Conservation (phyloP, 2,113 vertebrate genomes). For the Alligator mississippiensis region DNA sequence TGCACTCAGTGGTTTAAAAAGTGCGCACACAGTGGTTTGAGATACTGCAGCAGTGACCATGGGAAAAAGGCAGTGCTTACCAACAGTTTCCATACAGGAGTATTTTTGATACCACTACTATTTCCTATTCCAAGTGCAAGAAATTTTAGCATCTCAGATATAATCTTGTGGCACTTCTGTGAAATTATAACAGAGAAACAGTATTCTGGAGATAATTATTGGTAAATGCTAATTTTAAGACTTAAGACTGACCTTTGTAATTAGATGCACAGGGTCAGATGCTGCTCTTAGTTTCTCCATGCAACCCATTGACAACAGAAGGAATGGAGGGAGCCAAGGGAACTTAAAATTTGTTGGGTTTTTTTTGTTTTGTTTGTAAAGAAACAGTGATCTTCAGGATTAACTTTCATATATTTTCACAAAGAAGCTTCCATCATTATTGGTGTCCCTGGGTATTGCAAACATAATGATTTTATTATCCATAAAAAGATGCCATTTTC, state of each 20-base stretch:
- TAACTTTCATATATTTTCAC: not conserved
- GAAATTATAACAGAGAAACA: not conserved
- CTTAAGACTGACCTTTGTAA: not conserved
- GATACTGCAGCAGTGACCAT: not conserved
- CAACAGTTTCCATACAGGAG: not conserved
- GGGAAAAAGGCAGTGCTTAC: not conserved
- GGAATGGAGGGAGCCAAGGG: not conserved
- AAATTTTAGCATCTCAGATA: not conserved
- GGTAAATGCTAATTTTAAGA: not conserved
- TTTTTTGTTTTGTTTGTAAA: slow-evolving; percentile 7
- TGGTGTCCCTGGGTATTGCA: not conserved
- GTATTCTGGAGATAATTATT: too few species aligned
- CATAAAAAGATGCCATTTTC: not conserved
- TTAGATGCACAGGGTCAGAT: not conserved
- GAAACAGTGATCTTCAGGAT: not conserved
- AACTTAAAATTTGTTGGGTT: not conserved
- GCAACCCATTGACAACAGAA: not conserved
- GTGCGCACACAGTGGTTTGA: not conserved
- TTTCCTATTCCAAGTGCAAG: not conserved
- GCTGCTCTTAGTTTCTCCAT: accelerated
- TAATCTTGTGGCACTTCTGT: too few species aligned
- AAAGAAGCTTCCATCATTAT: too few species aligned
- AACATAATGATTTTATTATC: not conserved
- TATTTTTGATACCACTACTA: not conserved
- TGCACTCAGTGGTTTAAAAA: not conserved